phyloP scores from a whole-genome alignment of 2,888 invertebrate genomes.

The Nomada goodeniana region DNA sequence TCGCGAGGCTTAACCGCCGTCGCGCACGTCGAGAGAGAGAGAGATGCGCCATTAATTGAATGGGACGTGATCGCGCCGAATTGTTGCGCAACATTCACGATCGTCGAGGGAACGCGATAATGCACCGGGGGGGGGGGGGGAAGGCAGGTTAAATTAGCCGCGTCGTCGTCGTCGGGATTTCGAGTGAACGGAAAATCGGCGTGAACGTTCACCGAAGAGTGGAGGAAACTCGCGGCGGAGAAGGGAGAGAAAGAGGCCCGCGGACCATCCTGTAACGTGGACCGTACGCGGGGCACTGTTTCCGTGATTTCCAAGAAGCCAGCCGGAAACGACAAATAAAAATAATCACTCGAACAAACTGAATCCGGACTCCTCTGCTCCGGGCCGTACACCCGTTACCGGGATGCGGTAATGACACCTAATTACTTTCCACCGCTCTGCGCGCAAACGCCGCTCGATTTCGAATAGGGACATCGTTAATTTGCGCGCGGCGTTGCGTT shows the following conservation, averaged over 20 bases:
- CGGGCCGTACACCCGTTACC: slow-evolving; percentile 64
- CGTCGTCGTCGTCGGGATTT: background rate
- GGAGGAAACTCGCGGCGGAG: background rate
- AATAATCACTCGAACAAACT: slow-evolving; percentile 83
- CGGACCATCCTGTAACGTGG: slow-evolving; percentile 57
- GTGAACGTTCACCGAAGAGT: slow-evolving; percentile 43
- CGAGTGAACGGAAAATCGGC: slow-evolving; percentile 27
- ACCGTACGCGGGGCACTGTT: slow-evolving; percentile 65
- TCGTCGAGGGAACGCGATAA: background rate
- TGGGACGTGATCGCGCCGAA: slow-evolving; percentile 1
- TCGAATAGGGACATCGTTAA: slow-evolving; percentile 66
- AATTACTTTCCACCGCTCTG: slow-evolving; percentile 83
- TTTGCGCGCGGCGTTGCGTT: slow-evolving; percentile 66
- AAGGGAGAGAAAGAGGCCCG: slow-evolving; percentile 31
- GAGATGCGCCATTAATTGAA: slow-evolving; percentile 7
- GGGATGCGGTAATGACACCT: slow-evolving; percentile 79
- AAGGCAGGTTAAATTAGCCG: background rate
- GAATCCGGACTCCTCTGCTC: slow-evolving; percentile 77
- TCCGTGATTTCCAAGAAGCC: slow-evolving; percentile 82
- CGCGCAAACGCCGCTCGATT: slow-evolving; percentile 78
- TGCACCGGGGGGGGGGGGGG: background rate
- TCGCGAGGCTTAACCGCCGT: background rate
- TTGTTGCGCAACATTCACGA: background rate
- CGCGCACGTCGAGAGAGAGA: background rate
- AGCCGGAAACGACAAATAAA: slow-evolving; percentile 84